Evolutionary conservation across 30 jellyfish, hydroid and myxozoan genomes (phyloP), one percentile per base, ranked within the genome.

Genomic region (Pseudorhiza aurosa): DNA sequence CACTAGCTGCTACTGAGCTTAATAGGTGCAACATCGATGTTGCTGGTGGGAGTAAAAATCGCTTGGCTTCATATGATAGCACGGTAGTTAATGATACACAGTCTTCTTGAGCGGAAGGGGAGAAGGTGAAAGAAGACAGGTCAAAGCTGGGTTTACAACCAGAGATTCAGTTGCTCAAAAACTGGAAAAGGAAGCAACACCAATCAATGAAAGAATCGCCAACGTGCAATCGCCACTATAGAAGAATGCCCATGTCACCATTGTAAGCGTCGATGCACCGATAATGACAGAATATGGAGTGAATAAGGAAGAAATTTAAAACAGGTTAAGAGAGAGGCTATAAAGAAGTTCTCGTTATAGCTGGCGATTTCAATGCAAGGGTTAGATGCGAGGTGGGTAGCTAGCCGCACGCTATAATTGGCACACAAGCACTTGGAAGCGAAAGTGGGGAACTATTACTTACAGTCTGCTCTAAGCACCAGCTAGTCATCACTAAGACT

Each of bases 101-200:
- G 35, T 77, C 65, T 77, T 30, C 70, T 77, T 81, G 89, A 58
- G 89, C 18, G 80, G 89, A 29, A 58, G 28, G 44, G n/a, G 22
- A 19, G 68, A 58, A 58, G 26, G 24, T 44, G 82, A 57, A 39
- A 25, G 15, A 14, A 58, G 89, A 37, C n/a, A 21, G 58, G 46
- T 60, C 3, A 85, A 60, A 21, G 90, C 62, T 31, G 90, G 73
- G 10, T 29, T 78, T 45, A 76, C 85, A 25, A 45, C 45, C 7
- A 27, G 64, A 21, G 30, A 27, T 15, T 24, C 22, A 4, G 22
- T 80, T 27, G 81, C 62, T n/a, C 19, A 30, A 56, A 24, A 6
- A 30, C 81, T 75, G 33, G 45, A 27, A 4, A 14, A 29, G 39
- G 68, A 32, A 12, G 84, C 84, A 17, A 17, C 29, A 56, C 30